Evolutionary conservation across 2,113 vertebrate species (phyloP).

Genomic region (Pelecanoides urinatrix): DNA sequence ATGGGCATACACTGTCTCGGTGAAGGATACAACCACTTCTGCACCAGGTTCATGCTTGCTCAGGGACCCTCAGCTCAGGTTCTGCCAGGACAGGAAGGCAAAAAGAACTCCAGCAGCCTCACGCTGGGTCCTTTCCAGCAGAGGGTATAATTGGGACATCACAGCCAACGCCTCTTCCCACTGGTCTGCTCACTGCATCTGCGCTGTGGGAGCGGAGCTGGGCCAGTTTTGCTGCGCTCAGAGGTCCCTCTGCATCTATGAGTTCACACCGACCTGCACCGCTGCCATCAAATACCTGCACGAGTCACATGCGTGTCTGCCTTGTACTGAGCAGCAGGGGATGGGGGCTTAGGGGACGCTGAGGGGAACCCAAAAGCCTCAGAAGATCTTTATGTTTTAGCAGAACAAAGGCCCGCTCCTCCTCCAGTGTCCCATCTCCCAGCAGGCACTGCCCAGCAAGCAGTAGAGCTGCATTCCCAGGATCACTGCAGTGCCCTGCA

Average conservation of each 20-base stretch:
- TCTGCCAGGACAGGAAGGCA: background rate
- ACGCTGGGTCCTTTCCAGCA: background rate
- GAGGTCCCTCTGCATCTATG: background rate
- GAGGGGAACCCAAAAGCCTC: background rate
- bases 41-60: background rate
- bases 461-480: background rate
- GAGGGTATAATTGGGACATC: background rate
- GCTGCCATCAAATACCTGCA: accelerated
- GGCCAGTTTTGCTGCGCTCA: background rate
- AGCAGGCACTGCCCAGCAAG: background rate
- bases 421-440: background rate
- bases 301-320: background rate
- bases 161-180: background rate
- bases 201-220: background rate
- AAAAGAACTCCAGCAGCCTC: background rate
- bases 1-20: background rate
- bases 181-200: background rate
- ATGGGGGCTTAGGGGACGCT: background rate
- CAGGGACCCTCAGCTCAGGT: background rate
- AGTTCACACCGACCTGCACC: background rate
- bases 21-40: background rate
- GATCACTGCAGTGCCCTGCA: background rate
- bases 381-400: background rate
- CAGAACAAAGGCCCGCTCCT: background rate
- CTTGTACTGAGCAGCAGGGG: background rate